These are phyloP conservation scores for Crossocerus cetratus DNA, from an alignment of 2,888 invertebrate species.

Conservation along the genomic window DNA sequence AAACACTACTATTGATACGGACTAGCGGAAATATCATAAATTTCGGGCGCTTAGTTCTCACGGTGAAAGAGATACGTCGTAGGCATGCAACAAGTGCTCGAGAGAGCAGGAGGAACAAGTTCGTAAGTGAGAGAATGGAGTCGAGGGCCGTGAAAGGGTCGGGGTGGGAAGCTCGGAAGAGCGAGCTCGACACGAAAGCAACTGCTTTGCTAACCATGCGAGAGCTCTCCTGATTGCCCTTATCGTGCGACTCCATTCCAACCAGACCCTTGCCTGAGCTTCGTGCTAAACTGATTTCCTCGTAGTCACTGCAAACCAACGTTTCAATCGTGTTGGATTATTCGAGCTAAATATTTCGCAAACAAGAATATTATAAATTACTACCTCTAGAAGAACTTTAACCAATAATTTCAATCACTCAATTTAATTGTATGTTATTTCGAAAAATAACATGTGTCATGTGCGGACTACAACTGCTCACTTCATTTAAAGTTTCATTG, in stretches of 20 bases:
- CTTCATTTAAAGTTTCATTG: too few species aligned
- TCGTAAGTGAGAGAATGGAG: constrained; percentile 41
- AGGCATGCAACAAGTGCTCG: constrained; percentile 67
- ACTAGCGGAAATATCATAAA: constrained; percentile 12
- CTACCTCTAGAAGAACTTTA: too few species aligned
- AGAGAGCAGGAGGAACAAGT: constrained; percentile 54
- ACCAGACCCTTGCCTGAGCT: background rate
- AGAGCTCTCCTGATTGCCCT: constrained; percentile 10
- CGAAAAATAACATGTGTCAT: too few species aligned
- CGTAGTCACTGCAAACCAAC: background rate
- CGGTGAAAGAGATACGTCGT: constrained; percentile 34
- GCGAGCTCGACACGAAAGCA: constrained; percentile 29
- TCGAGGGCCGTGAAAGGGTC: constrained; percentile 17
- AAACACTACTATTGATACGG: background rate
- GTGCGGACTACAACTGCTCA: too few species aligned
- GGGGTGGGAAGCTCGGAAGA: constrained; percentile 28
- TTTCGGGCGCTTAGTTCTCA: constrained; percentile 38
- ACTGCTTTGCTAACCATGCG: constrained; percentile 18
- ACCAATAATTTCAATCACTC: too few species aligned
- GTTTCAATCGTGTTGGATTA: too few species aligned
- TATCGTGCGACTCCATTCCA: background rate
- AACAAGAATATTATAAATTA: too few species aligned
- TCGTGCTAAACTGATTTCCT: background rate
- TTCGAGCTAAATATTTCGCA: too few species aligned
- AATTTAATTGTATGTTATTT: too few species aligned